Percentiles rank a stretch among this genome's conserved stretches.
Evolutionary conservation across 2,113 vertebrate genomes (phyloP).

Genomic region (Corapipo altera): DNA sequence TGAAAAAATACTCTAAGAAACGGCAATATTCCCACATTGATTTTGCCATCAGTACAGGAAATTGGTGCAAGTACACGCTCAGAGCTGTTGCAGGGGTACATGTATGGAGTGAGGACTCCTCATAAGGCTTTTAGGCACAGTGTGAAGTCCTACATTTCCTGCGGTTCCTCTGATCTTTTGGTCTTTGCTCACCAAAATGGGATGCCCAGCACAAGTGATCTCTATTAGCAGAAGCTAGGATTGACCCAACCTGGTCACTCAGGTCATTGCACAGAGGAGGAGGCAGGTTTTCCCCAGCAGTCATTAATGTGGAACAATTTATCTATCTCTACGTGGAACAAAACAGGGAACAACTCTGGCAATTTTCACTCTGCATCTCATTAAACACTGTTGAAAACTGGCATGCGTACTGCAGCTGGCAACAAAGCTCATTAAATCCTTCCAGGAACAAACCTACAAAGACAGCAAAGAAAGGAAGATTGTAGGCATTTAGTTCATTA

Average conservation of each 20-base stretch:
- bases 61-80: background rate
- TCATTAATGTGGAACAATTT: background rate
- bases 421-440: background rate
- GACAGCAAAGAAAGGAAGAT: background rate
- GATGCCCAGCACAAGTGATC: background rate
- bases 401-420: background rate
- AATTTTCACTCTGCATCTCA: background rate
- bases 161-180: background rate
- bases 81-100: background rate
- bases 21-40: background rate
- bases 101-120: background rate
- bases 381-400: background rate
- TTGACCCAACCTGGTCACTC: background rate
- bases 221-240: background rate
- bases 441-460: background rate
- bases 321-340: background rate
- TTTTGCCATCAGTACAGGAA: background rate
- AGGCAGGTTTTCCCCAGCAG: background rate
- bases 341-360: background rate
- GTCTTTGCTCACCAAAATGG: background rate
- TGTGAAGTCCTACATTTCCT: background rate
- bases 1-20: background rate
- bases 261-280: background rate
- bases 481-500: constrained; percentile 1
- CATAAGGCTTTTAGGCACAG: background rate